Percentiles rank a stretch among this genome's conserved stretches.
phyloP scores from a whole-genome alignment of 2,113 vertebrate genomes.

The Dipodomys spectabilis region DNA sequence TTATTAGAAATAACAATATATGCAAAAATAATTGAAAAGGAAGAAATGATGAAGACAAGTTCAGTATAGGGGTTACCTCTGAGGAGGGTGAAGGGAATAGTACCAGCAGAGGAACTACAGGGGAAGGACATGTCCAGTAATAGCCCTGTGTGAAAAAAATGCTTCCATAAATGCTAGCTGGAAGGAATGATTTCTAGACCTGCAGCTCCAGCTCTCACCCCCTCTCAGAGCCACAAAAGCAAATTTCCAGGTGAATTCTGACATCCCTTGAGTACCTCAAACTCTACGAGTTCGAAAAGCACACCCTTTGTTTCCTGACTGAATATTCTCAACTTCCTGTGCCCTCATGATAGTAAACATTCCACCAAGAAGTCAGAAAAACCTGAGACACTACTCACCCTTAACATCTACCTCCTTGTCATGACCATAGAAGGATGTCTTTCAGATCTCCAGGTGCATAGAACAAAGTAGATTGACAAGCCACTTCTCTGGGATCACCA shows the following conservation, averaged over 20 bases:
- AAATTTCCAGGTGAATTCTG: background rate
- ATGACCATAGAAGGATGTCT: background rate
- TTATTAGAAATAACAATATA: background rate
- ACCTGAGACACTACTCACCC: background rate
- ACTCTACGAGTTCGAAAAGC: background rate
- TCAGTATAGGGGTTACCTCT: background rate
- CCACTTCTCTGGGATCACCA: background rate
- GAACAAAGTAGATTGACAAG: background rate
- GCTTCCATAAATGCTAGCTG: background rate
- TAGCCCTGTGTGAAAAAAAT: background rate
- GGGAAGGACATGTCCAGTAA: background rate
- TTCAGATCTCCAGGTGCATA: background rate
- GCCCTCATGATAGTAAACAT: background rate
- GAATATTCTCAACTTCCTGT: background rate
- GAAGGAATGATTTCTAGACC: background rate
- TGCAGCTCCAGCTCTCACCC: background rate
- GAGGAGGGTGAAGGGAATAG: background rate
- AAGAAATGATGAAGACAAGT: too few relatives aligned
- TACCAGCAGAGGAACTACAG: background rate
- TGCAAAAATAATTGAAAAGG: too few relatives aligned
- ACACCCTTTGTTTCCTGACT: background rate
- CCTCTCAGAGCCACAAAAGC: background rate
- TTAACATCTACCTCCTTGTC: background rate
- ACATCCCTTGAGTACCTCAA: background rate
- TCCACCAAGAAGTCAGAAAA: background rate